Conservation (phyloP, 2,888 invertebrate species). For the Nesidiocoris tenuis region DNA sequence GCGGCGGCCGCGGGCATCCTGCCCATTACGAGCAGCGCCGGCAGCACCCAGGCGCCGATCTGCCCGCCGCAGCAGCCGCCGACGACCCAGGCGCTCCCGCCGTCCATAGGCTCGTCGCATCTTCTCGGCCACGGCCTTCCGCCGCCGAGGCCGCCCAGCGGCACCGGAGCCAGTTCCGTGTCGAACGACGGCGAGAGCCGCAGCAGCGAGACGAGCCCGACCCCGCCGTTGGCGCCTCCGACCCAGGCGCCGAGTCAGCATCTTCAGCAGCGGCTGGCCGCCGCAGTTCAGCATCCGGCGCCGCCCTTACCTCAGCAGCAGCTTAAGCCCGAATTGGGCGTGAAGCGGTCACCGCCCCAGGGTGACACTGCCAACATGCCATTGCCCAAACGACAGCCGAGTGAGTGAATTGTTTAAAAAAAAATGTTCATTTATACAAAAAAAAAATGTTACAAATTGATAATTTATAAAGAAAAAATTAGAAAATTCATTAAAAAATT, state of each 20-base stretch:
- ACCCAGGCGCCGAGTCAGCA: constrained; percentile 49
- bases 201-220: constrained; percentile 27
- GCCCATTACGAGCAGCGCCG: constrained; percentile 18
- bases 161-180: constrained; percentile 30
- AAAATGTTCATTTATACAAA: too few relatives aligned
- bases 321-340: constrained; percentile 55
- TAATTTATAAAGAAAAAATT: too few relatives aligned
- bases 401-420: constrained; percentile 61
- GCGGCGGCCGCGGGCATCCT: constrained; percentile 29
- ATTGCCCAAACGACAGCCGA: constrained; percentile 77
- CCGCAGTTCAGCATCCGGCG: constrained; percentile 51
- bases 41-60: not conserved
- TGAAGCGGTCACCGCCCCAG: constrained; percentile 71
- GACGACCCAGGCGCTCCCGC: constrained; percentile 44
- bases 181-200: constrained; percentile 45
- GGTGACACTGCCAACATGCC: constrained; percentile 62
- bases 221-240: constrained; percentile 26
- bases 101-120: constrained; percentile 46
- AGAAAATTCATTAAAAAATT: too few relatives aligned
- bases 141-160: constrained; percentile 46
- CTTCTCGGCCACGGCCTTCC: constrained; percentile 46
- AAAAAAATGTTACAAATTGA: too few relatives aligned
- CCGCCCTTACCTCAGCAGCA: constrained; percentile 52
- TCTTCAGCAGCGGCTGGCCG: constrained; percentile 50
- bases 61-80: constrained; percentile 35